phyloP scores from a whole-genome alignment of 1,140 invertebrate genomes.

The Acromyrmex charruanus region DNA sequence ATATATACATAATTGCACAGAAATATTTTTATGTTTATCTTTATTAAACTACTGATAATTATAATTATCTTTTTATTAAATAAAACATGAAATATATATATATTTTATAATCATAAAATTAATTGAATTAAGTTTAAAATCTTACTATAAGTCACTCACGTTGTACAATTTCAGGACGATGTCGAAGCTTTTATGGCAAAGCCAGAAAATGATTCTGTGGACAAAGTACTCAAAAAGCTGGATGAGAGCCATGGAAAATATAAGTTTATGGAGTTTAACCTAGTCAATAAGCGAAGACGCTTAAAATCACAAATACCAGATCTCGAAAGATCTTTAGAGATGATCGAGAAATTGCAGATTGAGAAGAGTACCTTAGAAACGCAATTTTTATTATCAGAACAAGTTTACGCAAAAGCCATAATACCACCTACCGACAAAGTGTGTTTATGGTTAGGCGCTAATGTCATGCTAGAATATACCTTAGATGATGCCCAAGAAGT shows the following conservation, averaged over 20 bases:
- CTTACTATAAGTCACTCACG: background rate
- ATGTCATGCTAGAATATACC: slow-evolving; percentile 99
- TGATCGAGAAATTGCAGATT: slow-evolving; percentile 95
- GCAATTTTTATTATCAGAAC: slow-evolving; percentile 97
- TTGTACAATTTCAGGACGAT: slow-evolving; percentile 92
- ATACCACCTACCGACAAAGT: slow-evolving; percentile 97
- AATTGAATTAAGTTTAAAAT: background rate
- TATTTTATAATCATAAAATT: background rate
- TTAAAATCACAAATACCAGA: slow-evolving; percentile 97
- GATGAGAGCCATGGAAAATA: slow-evolving; percentile 98
- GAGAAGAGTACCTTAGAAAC: slow-evolving; percentile 95
- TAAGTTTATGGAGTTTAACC: slow-evolving; percentile 98
- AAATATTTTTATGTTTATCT: background rate
- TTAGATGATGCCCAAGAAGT: slow-evolving; percentile 96
- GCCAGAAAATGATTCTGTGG: slow-evolving; percentile 93
- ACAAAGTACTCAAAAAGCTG: slow-evolving; percentile 93
- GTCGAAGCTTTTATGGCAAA: slow-evolving; percentile 96
- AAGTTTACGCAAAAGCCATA: slow-evolving; percentile 96
- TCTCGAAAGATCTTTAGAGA: slow-evolving; percentile 95
- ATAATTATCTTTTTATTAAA: background rate
- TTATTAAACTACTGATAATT: background rate
- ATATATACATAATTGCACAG: background rate
- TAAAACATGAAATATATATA: background rate
- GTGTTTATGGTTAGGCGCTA: slow-evolving; percentile 99
- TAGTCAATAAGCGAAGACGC: slow-evolving; percentile 93